phyloP scores from a whole-genome alignment of 2,797 vertebrate species.

The Megalops cyprinoides region DNA sequence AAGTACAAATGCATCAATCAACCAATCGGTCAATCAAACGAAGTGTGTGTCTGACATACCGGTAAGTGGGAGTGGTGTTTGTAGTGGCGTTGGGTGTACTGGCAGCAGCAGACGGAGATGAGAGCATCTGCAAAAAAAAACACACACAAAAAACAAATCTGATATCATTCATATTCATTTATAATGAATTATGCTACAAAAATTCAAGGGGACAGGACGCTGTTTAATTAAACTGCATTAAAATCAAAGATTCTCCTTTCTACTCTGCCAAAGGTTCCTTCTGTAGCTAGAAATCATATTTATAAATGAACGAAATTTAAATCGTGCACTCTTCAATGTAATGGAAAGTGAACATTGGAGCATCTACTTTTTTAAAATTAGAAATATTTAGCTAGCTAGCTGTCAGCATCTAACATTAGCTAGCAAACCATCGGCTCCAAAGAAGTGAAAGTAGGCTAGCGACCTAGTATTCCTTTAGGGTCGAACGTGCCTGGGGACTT shows the following conservation, averaged over 20 bases:
- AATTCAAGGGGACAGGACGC: background rate
- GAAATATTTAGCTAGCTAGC: too few relatives aligned
- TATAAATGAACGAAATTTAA: too few relatives aligned
- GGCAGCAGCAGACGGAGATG: slow-evolving; percentile 18
- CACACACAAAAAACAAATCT: background rate
- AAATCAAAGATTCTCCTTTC: background rate
- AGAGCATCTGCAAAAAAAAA: background rate
- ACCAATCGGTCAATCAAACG: background rate
- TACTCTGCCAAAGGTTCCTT: background rate
- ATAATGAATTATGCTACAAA: background rate
- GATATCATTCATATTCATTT: background rate
- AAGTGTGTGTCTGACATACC: background rate
- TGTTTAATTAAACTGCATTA: background rate
- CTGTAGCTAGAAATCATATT: background rate
- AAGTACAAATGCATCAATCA: background rate
- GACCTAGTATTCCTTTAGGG: too few relatives aligned
- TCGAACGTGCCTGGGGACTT: too few relatives aligned
- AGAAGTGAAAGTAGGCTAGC: too few relatives aligned
- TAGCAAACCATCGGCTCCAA: too few relatives aligned
- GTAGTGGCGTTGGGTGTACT: background rate
- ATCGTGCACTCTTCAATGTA: too few relatives aligned
- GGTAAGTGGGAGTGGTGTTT: background rate
- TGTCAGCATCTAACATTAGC: too few relatives aligned
- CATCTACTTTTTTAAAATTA: too few relatives aligned
- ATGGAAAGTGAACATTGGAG: too few relatives aligned